Conservation (phyloP, 1,140 invertebrate species). For the Phenacoccus solenopsis region DNA sequence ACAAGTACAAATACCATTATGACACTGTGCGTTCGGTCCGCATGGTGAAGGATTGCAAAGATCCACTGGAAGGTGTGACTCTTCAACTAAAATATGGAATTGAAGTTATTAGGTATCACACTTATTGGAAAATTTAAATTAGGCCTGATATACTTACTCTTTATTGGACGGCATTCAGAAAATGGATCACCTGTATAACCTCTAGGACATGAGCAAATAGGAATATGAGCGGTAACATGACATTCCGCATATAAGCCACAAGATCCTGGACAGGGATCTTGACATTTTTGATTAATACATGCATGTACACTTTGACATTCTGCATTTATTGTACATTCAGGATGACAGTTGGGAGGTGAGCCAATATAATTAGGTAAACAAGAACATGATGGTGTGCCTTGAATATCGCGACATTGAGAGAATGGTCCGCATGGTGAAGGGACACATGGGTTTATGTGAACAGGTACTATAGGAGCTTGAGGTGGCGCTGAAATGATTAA, state of each 20-base stretch:
- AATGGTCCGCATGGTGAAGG: conserved; percentile 40
- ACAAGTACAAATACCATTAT: conserved; percentile 45
- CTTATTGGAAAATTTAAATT: background rate
- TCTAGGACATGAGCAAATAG: conserved; percentile 41
- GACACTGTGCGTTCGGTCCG: conserved; percentile 55
- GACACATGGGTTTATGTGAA: conserved; percentile 31
- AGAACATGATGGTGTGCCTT: conserved; percentile 43
- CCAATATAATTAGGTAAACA: conserved; percentile 47
- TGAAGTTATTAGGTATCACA: background rate
- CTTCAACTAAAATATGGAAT: conserved; percentile 21
- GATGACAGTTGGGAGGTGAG: conserved; percentile 51
- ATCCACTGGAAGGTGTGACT: conserved; percentile 26
- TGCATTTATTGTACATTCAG: conserved; percentile 49
- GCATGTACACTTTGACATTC: conserved; percentile 47
- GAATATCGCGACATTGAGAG: conserved; percentile 38
- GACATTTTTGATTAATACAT: conserved; percentile 50
- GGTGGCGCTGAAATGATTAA: conserved; percentile 27
- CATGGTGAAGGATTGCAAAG: conserved; percentile 39
- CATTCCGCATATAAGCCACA: conserved; percentile 43
- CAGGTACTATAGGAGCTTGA: conserved; percentile 25
- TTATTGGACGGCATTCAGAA: conserved; percentile 33
- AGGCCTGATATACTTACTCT: conserved; percentile 19
- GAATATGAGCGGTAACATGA: conserved; percentile 39
- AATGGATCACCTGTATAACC: conserved; percentile 41
- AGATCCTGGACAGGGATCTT: conserved; percentile 54